phyloP scores from a whole-genome alignment of 2,888 invertebrate species.

The Trissolcus japonicus region DNA sequence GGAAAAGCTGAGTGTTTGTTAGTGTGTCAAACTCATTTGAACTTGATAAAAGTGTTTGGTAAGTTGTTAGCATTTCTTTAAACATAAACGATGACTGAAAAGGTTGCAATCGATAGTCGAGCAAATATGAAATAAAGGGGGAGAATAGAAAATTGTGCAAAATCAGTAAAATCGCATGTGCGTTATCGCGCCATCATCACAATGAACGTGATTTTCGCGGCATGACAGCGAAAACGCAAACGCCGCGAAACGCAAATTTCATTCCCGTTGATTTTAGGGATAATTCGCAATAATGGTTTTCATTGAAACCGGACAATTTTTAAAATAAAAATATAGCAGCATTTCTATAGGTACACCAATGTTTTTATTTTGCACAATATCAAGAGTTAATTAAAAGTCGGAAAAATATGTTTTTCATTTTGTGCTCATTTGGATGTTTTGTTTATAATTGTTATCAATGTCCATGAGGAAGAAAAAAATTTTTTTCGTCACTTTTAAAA shows the following conservation, averaged over 20 bases:
- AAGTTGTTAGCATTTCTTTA: constrained; percentile 23
- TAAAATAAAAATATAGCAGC: no score
- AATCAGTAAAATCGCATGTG: constrained; percentile 21
- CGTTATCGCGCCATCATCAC: constrained; percentile 16
- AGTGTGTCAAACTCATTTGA: constrained; percentile 20
- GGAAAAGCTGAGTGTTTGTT: constrained; percentile 26
- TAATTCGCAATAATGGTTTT: constrained; percentile 10
- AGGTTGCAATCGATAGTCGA: neutral
- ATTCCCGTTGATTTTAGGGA: constrained; percentile 12
- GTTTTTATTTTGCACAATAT: no score
- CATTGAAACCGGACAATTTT: no score
- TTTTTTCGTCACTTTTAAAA: no score
- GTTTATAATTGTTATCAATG: no score
- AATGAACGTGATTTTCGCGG: constrained; percentile 18
- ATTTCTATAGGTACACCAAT: no score
- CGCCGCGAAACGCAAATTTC: constrained; percentile 24
- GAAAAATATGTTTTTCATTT: no score
- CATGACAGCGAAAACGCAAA: constrained; percentile 23
- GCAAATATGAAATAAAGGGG: neutral
- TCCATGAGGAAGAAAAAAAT: no score
- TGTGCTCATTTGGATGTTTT: no score
- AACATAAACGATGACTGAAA: neutral
- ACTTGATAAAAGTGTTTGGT: constrained; percentile 37
- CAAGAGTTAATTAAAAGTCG: no score
- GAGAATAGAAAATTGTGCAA: constrained; percentile 10